Base-by-base conservation (phyloP, 2,797 vertebrate genomes). In the Gobionotothen gibberifrons region DNA sequence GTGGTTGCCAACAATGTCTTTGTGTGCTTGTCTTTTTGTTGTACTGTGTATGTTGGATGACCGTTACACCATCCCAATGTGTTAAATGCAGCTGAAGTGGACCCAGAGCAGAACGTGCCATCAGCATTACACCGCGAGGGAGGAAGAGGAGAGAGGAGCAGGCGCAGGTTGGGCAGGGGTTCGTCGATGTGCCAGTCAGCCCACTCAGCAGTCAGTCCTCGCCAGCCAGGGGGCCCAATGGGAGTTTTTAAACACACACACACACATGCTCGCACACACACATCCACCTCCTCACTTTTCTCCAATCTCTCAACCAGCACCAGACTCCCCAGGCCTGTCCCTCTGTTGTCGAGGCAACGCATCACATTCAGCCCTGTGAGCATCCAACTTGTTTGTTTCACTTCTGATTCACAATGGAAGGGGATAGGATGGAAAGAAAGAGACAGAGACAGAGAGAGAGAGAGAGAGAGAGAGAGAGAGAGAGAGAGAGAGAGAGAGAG, bases 151-250 rank as follows among this genome's bases (percentile, higher is more conserved):
- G 51, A 68, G 70, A 63, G 59, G 46, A 17, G 42, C 12, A 17
- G 32, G 46, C 22, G 74, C 56, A 13, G 55, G 60, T n/a, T 4
- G 54, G 3, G 39, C 32, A 10, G 3, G 2, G 21, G 46, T 43
- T 70, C 78, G 81, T 87, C 81, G 62, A 42, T 80, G 72, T 88
- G 82, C 88, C 86, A 87, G 79, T 87, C 81, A 86, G 79, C 79
- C 79, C 88, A 88, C 89, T 90, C 89, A 86, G 87, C 89, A 90
- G 85, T 89, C 88, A 81, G 74, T 72, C 83, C 83, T 85, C 68
- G 56, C 77, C 75, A 81, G 75, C 79, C 60, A 44, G 49, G 77
- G 73, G 77, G 71, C 79, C 69, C 70, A 69, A 43, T 72, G 85
- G 85, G 83, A 86, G 72, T 79, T 74, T 85, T 69, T 77, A 70